Percentiles rank a stretch among this genome's conserved stretches.
Evolutionary conservation across 2,113 vertebrate species (phyloP).

Genomic region (human (Homo sapiens)): GRCh38 chr7:115019001-115019500

Average conservation of each 20-base stretch:
- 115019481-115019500: background rate
- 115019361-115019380: background rate
- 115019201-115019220: background rate
- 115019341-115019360: background rate
- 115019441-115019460: constrained; percentile 1
- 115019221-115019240: constrained; percentile 2
- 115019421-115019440: background rate
- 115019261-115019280: background rate
- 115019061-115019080: background rate
- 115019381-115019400: constrained; percentile 46
- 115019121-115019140: background rate
- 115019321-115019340: background rate
- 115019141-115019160: background rate
- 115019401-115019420: constrained; percentile 31
- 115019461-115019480: background rate
- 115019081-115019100: background rate
- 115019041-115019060: constrained; percentile 27
- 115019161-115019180: constrained; percentile 9
- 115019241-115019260: constrained; percentile 26
- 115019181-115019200: constrained; percentile 10
- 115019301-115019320: background rate
- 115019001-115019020: background rate
- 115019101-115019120: background rate
- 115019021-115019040: background rate
- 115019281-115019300: background rate